phyloP scores from a whole-genome alignment of 2,888 invertebrate genomes.

The Volucella inanis region DNA sequence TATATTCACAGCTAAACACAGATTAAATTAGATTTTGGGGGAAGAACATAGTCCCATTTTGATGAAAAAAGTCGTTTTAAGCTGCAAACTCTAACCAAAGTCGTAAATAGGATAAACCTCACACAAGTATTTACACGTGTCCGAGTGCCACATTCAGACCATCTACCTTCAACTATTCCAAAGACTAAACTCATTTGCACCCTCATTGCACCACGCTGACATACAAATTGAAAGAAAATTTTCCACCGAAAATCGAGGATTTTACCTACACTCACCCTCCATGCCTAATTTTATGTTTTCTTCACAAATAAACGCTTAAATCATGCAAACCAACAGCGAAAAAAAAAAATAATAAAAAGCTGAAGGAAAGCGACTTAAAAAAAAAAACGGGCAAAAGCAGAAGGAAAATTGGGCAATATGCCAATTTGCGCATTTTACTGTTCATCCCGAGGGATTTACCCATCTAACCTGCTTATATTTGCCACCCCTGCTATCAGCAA shows the following conservation, averaged over 20 bases:
- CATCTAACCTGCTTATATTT: constrained; percentile 28
- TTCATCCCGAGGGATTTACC: constrained; percentile 63
- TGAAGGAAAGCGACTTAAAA: not conserved
- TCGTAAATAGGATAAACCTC: constrained; percentile 8
- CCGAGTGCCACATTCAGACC: constrained; percentile 3
- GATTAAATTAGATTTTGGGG: too few relatives aligned
- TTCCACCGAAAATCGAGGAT: constrained; percentile 5
- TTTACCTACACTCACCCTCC: not conserved
- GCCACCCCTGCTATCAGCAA: constrained; percentile 1
- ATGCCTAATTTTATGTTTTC: constrained; percentile 48
- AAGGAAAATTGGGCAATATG: constrained; percentile 69
- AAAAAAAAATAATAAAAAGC: not conserved
- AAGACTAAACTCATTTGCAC: constrained; percentile 48
- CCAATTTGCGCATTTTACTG: constrained; percentile 74
- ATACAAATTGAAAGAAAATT: constrained; percentile 50
- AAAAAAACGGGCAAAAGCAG: constrained; percentile 20
- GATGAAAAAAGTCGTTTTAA: too few relatives aligned
- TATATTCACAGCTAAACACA: too few relatives aligned
- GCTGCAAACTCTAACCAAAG: not conserved
- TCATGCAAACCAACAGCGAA: constrained; percentile 38
- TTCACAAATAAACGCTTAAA: constrained; percentile 71
- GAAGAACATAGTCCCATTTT: too few relatives aligned
- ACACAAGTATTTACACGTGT: constrained; percentile 31
- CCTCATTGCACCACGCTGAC: constrained; percentile 39
- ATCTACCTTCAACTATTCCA: not conserved